Percentiles rank a stretch among this genome's conserved stretches.
phyloP scores from a whole-genome alignment of 2,888 invertebrate genomes.

The Stenoptilia bipunctidactyla region DNA sequence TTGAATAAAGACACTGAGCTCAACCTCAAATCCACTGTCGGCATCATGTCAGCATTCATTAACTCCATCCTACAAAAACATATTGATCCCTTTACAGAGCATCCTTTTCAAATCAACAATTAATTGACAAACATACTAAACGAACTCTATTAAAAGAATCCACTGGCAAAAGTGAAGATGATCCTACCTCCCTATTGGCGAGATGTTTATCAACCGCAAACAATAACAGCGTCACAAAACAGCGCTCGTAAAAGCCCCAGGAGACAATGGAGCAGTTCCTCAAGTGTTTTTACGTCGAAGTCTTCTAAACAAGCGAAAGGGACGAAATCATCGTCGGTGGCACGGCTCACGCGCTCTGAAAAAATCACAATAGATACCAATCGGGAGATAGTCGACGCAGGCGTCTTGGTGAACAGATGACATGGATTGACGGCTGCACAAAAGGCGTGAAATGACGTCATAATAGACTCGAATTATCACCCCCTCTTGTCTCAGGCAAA shows the following conservation, averaged over 20 bases:
- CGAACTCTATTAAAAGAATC: constrained; percentile 49
- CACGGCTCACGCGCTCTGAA: constrained; percentile 52
- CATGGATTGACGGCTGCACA: constrained; percentile 66
- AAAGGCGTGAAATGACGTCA: constrained; percentile 71
- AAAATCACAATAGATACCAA: constrained; percentile 68
- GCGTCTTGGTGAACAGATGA: constrained; percentile 70
- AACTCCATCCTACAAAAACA: constrained; percentile 46
- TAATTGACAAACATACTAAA: constrained; percentile 51
- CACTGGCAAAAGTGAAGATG: constrained; percentile 59
- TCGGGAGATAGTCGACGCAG: constrained; percentile 66
- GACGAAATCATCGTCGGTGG: constrained; percentile 68
- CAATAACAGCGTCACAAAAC: constrained; percentile 68
- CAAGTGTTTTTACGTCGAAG: constrained; percentile 60
- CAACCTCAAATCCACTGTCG: constrained; percentile 32
- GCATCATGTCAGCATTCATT: constrained; percentile 44
- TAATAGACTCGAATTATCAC: constrained; percentile 71
- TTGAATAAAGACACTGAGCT: constrained; percentile 30
- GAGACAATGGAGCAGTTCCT: constrained; percentile 63
- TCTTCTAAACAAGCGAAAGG: constrained; percentile 57
- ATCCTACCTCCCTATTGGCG: constrained; percentile 62
- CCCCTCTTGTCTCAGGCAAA: constrained; percentile 70
- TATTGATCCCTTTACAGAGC: constrained; percentile 20
- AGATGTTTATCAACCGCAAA: constrained; percentile 70
- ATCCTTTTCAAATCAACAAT: constrained; percentile 36
- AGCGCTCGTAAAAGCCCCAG: constrained; percentile 63